Evolutionary conservation across 2,888 invertebrate genomes (phyloP).

Genomic region (Drosophila phalerata): DNA sequence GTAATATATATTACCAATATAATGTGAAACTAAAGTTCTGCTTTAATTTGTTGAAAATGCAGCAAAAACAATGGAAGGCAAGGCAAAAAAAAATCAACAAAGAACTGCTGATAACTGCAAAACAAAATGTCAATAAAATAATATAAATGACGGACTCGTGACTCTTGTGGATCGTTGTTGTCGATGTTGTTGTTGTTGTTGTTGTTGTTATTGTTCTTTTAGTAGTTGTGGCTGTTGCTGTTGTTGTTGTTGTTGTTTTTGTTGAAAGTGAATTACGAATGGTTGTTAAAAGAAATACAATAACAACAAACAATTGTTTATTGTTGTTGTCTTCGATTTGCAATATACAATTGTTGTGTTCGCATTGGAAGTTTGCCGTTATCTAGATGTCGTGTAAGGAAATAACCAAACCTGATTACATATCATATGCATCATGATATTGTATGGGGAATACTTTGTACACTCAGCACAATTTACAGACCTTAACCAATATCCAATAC

Average conservation of each 20-base stretch:
- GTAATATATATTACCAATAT: neutral
- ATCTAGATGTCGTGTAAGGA: constrained; percentile 55
- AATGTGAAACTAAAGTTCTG: neutral
- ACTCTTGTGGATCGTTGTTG: constrained; percentile 51
- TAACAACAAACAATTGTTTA: constrained; percentile 22
- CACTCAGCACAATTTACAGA: constrained; percentile 11
- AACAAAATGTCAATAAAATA: constrained; percentile 74
- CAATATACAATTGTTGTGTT: constrained; percentile 54
- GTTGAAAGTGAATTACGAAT: constrained; percentile 47
- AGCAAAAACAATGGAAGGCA: constrained; percentile 14
- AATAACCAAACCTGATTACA: constrained; percentile 37
- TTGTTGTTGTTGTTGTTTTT: constrained; percentile 29
- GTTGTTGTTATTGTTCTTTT: constrained; percentile 14
- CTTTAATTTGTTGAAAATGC: constrained; percentile 3
- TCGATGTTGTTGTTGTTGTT: constrained; percentile 15
- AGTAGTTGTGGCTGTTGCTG: constrained; percentile 24
- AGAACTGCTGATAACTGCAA: constrained; percentile 66
- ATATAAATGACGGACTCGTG: constrained; percentile 80
- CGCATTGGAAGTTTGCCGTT: constrained; percentile 24
- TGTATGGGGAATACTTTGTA: constrained; percentile 8
- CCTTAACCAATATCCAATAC: constrained; percentile 9
- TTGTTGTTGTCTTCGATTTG: constrained; percentile 41
- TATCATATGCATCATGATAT: constrained; percentile 19
- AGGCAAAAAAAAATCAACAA: constrained; percentile 17
- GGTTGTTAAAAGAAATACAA: constrained; percentile 21